A percentile compares a stretch with the other conserved stretches of the same genome.
phyloP scores from a whole-genome alignment of 2,797 vertebrate genomes.

The Periparus ater region DNA sequence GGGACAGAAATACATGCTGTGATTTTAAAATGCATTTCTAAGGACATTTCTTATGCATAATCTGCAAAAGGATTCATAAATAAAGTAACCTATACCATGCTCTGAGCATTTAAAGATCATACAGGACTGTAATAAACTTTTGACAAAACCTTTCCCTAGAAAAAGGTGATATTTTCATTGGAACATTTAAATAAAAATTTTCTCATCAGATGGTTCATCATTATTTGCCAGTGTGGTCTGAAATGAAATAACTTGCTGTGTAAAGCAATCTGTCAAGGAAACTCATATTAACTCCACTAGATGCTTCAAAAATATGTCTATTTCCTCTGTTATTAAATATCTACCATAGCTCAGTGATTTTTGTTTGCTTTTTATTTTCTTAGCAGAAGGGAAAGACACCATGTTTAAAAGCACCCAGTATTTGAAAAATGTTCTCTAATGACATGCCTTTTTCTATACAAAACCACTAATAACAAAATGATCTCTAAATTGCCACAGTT shows the following conservation, averaged over 20 bases:
- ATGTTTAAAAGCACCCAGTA: not conserved
- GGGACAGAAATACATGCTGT: slow-evolving; percentile 75
- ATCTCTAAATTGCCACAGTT: slow-evolving; percentile 37
- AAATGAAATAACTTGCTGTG: slow-evolving; percentile 62
- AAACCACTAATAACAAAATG: slow-evolving; percentile 38
- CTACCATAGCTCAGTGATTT: not conserved
- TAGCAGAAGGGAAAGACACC: not conserved
- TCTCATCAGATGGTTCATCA: slow-evolving; percentile 56
- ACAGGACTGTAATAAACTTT: slow-evolving; percentile 45
- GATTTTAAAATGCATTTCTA: slow-evolving; percentile 84
- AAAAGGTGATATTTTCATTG: slow-evolving; percentile 40
- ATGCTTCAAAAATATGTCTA: not conserved
- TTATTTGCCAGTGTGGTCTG: slow-evolving; percentile 56
- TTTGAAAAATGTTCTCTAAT: not conserved
- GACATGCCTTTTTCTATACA: not conserved
- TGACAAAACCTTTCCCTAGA: slow-evolving; percentile 2
- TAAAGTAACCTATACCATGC: slow-evolving; percentile 31
- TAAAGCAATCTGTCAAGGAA: slow-evolving; percentile 57
- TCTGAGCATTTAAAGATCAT: slow-evolving; percentile 43
- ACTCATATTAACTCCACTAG: not conserved
- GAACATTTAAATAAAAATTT: slow-evolving; percentile 62
- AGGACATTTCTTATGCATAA: slow-evolving; percentile 50
- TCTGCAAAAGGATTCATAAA: not conserved
- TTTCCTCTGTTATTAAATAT: slow-evolving; percentile 22
- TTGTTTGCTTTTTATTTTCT: not conserved